Base-by-base conservation (phyloP, 1,140 invertebrate genomes). In the Danaus melanippus region DNA sequence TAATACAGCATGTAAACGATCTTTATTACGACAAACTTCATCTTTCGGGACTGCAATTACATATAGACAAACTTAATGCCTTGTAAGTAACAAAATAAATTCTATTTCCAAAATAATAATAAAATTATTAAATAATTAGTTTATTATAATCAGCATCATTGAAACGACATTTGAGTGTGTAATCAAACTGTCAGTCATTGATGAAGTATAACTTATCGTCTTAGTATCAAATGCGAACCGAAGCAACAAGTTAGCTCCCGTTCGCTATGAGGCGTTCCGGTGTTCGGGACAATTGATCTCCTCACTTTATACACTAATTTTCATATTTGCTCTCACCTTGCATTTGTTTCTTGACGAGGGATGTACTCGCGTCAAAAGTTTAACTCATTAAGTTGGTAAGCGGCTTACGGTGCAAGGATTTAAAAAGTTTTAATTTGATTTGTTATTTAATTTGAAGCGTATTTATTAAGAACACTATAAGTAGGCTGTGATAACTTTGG, bases 191-290 rank as follows among this genome's bases (percentile, higher is more conserved):
- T 32, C 50, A 32, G 21, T 32, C 21, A 32, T 32, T 32, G 21
- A 42, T 15, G 11, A 42, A 50, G 49, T 42, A 42, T 12, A 42
- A 42, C 49, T 50, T 50, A 42, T 50, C 49, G 42, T 42, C 49
- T 50, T 50, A 50, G 49, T 9, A 42, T 42, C 12, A 49, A 42
- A 50, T 50, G 43, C 42, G 42, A 50, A 42, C 43, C 49, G 17
- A 50, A 49, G 53, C 53, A 56, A 56, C 53, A 56, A 56, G 53
- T 56, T 49, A 43, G 49, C 42, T 57, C 60, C 62, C 60, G 60
- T 67, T 68, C 71, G n/a, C 32, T 66, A 67, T 56, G 64, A 50
- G 64, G 73, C 72, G 69, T 68, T 71, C 68, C 64, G 64, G 61
- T 60, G 66, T 75, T 71, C 69, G 69, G 15, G 48, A 50, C 49